Evolutionary conservation across 1,140 invertebrate species (phyloP).

Genomic region (Brachystomella parvula): DNA sequence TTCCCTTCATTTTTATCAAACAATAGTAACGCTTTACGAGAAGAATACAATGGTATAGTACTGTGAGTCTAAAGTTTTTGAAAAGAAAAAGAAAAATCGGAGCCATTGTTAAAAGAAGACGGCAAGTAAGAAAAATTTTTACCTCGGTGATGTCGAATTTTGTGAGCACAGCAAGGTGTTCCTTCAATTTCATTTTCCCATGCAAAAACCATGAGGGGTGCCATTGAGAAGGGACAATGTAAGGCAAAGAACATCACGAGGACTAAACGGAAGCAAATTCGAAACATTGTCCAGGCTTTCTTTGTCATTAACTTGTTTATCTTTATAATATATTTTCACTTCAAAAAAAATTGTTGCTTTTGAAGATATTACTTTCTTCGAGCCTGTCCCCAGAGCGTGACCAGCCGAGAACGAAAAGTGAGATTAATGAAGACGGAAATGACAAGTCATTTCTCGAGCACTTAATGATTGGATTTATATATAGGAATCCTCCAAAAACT

Average conservation of each 20-base stretch:
- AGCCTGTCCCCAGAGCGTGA: too few relatives aligned
- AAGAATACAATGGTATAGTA: too few relatives aligned
- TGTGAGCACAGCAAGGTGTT: conserved; percentile 37
- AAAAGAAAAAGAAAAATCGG: background rate
- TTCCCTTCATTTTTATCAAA: too few relatives aligned
- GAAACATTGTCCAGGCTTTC: conserved; percentile 26
- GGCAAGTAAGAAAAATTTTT: conserved; percentile 4
- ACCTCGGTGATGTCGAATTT: conserved; percentile 38
- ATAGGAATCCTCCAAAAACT: too few relatives aligned
- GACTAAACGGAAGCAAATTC: conserved; percentile 36
- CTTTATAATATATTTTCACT: too few relatives aligned
- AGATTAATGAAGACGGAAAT: background rate
- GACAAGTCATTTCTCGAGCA: background rate
- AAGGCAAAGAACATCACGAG: conserved; percentile 38
- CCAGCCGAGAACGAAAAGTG: conserved; percentile 1
- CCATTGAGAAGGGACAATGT: conserved; percentile 38
- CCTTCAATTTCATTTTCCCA: conserved; percentile 36
- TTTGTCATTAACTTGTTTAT: background rate
- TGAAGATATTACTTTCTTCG: too few relatives aligned
- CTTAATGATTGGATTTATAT: background rate
- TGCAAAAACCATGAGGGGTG: conserved; percentile 36
- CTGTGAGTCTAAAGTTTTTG: too few relatives aligned
- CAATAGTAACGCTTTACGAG: too few relatives aligned
- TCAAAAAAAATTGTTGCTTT: too few relatives aligned
- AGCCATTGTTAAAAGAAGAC: background rate